Evolutionary conservation across 2,113 vertebrate species (phyloP).

Genomic region (Leucoraja erinaceus): DNA sequence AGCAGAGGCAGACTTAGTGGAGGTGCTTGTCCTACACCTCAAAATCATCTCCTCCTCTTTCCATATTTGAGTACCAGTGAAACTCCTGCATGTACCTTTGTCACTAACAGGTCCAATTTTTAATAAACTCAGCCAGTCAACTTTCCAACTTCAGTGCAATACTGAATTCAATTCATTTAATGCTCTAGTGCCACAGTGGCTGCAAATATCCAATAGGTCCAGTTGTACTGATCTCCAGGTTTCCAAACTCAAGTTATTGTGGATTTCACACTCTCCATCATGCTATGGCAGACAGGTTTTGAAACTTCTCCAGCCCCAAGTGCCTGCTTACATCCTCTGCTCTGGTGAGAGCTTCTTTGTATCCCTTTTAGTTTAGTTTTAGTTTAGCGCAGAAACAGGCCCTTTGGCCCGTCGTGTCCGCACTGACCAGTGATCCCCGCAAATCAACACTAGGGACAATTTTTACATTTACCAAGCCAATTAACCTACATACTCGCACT

Average conservation of each 20-base stretch:
- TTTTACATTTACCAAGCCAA: too few relatives aligned
- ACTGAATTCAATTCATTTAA: too few relatives aligned
- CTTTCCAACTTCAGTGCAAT: neutral
- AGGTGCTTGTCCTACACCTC: neutral
- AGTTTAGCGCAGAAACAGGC: too few relatives aligned
- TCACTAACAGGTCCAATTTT: neutral
- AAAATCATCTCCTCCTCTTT: neutral
- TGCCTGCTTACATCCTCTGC: neutral
- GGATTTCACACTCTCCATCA: neutral
- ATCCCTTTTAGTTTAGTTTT: neutral
- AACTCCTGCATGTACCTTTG: neutral
- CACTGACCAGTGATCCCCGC: too few relatives aligned
- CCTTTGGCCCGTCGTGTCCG: too few relatives aligned
- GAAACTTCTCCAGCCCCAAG: neutral
- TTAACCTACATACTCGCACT: too few relatives aligned
- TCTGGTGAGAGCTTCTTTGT: neutral
- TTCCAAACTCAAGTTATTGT: neutral
- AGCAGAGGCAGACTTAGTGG: too few relatives aligned
- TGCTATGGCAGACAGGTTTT: neutral
- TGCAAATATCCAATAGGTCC: neutral
- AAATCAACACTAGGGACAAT: too few relatives aligned
- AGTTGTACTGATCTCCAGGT: neutral
- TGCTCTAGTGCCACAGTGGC: too few relatives aligned
- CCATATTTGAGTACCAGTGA: neutral
- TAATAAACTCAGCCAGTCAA: neutral